Evolutionary conservation across 2,888 invertebrate species (phyloP).

Genomic region (Hermaeophaga mercurialis): DNA sequence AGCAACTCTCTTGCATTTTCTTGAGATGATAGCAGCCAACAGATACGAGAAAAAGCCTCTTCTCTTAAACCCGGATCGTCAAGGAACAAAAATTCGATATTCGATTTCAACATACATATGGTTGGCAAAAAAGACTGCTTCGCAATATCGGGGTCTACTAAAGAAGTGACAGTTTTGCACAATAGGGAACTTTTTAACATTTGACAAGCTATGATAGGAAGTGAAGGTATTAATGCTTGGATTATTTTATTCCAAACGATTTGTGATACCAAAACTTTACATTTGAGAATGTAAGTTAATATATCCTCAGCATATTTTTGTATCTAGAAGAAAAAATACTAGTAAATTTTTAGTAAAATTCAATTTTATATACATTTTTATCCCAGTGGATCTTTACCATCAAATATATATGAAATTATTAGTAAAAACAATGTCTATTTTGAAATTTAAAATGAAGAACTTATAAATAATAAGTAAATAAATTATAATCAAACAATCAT

Average conservation of each 20-base stretch:
- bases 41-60: constrained; percentile 60
- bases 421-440: too few relatives aligned
- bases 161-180: constrained; percentile 67
- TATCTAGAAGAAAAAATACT: constrained; percentile 62
- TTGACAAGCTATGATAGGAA: constrained; percentile 67
- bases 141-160: constrained; percentile 68
- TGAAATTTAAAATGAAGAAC: too few relatives aligned
- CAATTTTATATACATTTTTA: constrained; percentile 13
- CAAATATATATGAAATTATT: too few relatives aligned
- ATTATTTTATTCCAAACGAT: constrained; percentile 67
- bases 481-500: too few relatives aligned
- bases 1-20: constrained; percentile 55
- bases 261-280: constrained; percentile 66
- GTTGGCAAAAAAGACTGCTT: constrained; percentile 63
- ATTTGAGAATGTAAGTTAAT: constrained; percentile 67
- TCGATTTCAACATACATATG: constrained; percentile 62
- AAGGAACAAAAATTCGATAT: constrained; percentile 59
- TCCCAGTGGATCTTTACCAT: too few relatives aligned
- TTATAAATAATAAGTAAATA: too few relatives aligned
- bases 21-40: constrained; percentile 60
- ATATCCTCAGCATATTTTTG: constrained; percentile 65
- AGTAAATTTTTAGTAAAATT: too few relatives aligned
- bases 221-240: constrained; percentile 63
- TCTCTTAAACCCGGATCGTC: constrained; percentile 55
- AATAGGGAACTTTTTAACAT: constrained; percentile 60